A percentile compares a stretch with the other conserved stretches of the same genome.
phyloP scores from a whole-genome alignment of 64 coral and sea anemone genomes.

The Platygyra sinensis region DNA sequence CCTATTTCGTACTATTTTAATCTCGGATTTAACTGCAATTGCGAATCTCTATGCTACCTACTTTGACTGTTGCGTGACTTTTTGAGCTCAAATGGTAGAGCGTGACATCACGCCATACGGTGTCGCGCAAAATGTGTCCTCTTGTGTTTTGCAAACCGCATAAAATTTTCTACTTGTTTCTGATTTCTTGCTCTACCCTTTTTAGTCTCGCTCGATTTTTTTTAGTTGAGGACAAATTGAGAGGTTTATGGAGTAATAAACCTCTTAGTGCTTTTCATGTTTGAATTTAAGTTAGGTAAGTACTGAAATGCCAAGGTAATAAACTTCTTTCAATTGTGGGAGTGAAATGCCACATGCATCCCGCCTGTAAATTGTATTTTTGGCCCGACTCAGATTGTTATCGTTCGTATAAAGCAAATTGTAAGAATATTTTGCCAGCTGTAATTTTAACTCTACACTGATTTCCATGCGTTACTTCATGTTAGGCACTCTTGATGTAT shows the following conservation, averaged over 20 bases:
- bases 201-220: neutral
- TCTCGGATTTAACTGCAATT: neutral
- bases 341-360: neutral
- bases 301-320: neutral
- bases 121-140: too few species aligned
- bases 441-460: neutral
- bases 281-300: neutral
- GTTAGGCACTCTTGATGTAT: neutral
- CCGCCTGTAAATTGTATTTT: conserved; percentile 19
- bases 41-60: neutral
- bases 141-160: too few species aligned
- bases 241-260: neutral
- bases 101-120: neutral
- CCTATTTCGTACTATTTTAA: neutral
- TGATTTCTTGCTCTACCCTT: too few species aligned
- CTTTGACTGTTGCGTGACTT: neutral
- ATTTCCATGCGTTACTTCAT: neutral
- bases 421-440: conserved; percentile 7
- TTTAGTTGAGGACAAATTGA: neutral
- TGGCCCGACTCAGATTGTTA: neutral
- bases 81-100: neutral
- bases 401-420: conserved; percentile 31
- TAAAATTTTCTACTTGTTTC: too few species aligned
- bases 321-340: neutral
- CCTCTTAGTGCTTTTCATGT: neutral